Base-by-base conservation (phyloP, 2,888 invertebrate genomes). In the Mimachlamys varia region DNA sequence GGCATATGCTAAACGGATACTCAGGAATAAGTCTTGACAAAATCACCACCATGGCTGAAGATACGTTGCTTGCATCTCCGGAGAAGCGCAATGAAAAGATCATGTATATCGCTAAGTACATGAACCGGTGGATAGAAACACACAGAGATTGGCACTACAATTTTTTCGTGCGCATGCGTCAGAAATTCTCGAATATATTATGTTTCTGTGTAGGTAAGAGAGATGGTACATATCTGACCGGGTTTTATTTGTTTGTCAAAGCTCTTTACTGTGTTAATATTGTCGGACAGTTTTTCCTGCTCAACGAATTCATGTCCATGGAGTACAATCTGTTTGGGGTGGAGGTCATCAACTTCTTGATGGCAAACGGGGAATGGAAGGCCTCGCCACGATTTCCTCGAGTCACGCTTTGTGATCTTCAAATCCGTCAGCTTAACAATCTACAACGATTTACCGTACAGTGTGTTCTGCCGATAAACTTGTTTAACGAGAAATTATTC, bases 401-500 rank as follows among this genome's bases (percentile, higher is more conserved):
- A 0, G 94, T 94, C 17, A 94, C 94, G 17, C 76, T 95, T 33
- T 95, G 95, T 88, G 95, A 95, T 91, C 94, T 95, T 91, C 91
- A 94, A 62, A 92, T 95, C 7, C 93, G 95, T 4, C 94, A 94
- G 88, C 87, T 95, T 33, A 76, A 91, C 38, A 95, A 95, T 88
- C 88, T 95, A 13, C 94, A 94, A 33, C 89, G 92, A 7, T 94
- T 91, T 44, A 94, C 94, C 0, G 94, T 95, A 13, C 94, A 94
- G 90, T 94, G 94, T 92, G 94, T 94, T 5, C 88, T 95, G 88
- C 94, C 95, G 10, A 94, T 95, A 12, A 95, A 95, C 88, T 90
- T 94, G 38, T 95, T 95, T 89, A 94, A 94, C 38, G 95, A 95
- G 89, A 94, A 94, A 88, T 94, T 94, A 22, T 95, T 95, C 88